Evolutionary conservation across 2,888 invertebrate species (phyloP), one percentile per base, ranked within the genome.

Genomic region (Chrysomela aeneicollis): DNA sequence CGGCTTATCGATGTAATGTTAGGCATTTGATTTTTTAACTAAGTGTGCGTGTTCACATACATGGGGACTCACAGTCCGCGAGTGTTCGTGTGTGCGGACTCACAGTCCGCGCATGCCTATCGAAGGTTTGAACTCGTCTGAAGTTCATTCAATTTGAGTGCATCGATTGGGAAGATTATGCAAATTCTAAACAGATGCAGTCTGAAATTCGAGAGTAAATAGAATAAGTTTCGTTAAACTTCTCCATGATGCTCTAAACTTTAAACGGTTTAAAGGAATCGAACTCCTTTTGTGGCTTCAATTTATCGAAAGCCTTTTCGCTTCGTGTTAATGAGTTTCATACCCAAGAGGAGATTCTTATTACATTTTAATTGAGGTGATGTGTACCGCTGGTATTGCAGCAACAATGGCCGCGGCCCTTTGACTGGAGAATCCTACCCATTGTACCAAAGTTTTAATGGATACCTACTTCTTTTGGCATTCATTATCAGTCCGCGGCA

Each of bases 301-400:
- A 80, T 80, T 79, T 78, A 77, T 78, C 74, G 76, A 72, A 72
- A 68, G 76, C 78, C 78, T 78, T 80, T 81, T 79, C 77, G 80
- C 79, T 76, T 77, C 77, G 79, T 81, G 80, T 82, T 82, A 82
- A 82, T 81, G 82, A 82, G 82, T 82, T 82, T 81, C 78, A 78
- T 78, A 78, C 80, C 74, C 71, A 70, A 78, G 80, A 78, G 77
- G 74, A 80, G 81, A 81, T 82, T 83, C 82, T 83, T 83, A 82
- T 83, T 83, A 82, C 83, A 79, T 83, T 82, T 82, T 83, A 83
- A 83, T 83, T 83, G 83, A 83, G 82, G 81, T 82, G 81, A 82
- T 81, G 81, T 82, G 82, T 82, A 81, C 81, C 77, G 79, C 74
- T 74, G 74, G 79, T 82, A 82, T 82, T 80, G 82, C 81, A 70